These are phyloP conservation scores for Ovis canadensis DNA, from an alignment of 2,113 vertebrate species.

Conservation along the genomic window DNA sequence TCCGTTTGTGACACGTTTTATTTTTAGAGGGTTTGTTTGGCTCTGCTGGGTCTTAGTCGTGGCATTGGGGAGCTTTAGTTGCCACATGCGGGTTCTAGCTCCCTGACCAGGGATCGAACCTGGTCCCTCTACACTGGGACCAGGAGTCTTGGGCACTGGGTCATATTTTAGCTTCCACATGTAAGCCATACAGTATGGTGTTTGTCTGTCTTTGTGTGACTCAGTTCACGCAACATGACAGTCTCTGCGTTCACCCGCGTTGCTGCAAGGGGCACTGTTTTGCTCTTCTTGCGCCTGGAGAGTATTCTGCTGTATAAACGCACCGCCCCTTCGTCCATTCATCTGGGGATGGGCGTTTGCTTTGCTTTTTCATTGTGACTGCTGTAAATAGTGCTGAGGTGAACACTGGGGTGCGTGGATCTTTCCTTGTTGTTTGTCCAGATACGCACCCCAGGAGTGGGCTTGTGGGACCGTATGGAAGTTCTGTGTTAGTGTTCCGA, in stretches of 20 bases:
- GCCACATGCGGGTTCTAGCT: background rate
- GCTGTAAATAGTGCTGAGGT: background rate
- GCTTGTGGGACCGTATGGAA: background rate
- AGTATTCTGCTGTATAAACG: accelerated
- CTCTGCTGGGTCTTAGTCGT: background rate
- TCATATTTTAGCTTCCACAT: background rate
- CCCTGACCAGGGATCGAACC: background rate
- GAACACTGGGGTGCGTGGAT: background rate
- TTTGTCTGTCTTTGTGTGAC: background rate
- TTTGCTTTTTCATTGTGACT: background rate
- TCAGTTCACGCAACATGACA: no score
- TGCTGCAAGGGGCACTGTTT: background rate
- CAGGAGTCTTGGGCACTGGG: background rate
- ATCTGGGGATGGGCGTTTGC: accelerated
- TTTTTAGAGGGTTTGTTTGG: accelerated
- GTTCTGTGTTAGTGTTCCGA: background rate
- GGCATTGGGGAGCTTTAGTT: background rate
- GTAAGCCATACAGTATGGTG: no score
- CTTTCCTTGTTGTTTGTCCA: background rate
- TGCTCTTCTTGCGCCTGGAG: background rate
- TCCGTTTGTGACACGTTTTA: background rate
- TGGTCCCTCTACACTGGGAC: background rate
- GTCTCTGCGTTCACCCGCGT: background rate
- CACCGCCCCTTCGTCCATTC: accelerated
- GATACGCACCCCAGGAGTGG: background rate